Evolutionary conservation across 1,140 invertebrate genomes (phyloP).

Genomic region (Drosophila kanapiae): DNA sequence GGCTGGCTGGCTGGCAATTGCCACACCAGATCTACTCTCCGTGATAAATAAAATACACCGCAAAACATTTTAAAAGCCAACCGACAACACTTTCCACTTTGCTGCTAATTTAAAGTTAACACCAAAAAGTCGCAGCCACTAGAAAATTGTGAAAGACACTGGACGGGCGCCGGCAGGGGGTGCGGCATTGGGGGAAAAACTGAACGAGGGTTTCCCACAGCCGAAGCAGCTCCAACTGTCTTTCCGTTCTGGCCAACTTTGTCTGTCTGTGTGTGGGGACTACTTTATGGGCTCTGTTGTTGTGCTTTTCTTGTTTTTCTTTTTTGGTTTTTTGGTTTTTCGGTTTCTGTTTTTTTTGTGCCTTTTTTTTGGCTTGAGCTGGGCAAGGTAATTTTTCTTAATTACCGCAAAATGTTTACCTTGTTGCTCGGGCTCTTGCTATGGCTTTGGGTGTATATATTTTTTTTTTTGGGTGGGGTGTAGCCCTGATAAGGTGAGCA

Average conservation of each 20-base stretch:
- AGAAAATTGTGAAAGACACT: conserved; percentile 59
- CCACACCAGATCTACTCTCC: conserved; percentile 66
- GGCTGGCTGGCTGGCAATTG: conserved; percentile 38
- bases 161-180: neutral
- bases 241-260: conserved; percentile 53
- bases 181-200: conserved; percentile 10
- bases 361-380: conserved; percentile 12
- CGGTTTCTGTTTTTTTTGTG: conserved; percentile 12
- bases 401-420: conserved; percentile 82
- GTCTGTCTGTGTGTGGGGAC: conserved; percentile 41
- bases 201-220: conserved; percentile 51
- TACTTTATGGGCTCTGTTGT: conserved; percentile 65
- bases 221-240: conserved; percentile 43
- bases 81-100: conserved; percentile 84
- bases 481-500: conserved; percentile 61
- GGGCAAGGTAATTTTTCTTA: conserved; percentile 81
- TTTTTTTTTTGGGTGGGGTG: conserved; percentile 25
- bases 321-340: conserved; percentile 26
- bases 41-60: conserved; percentile 82
- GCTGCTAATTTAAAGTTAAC: conserved; percentile 83
- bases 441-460: conserved; percentile 47
- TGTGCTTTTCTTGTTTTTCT: conserved; percentile 48
- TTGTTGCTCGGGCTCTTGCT: conserved; percentile 69
- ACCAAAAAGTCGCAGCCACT: conserved; percentile 75
- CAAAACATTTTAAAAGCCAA: conserved; percentile 83